phyloP scores from a whole-genome alignment of 2,797 vertebrate species.

The Masticophis lateralis region DNA sequence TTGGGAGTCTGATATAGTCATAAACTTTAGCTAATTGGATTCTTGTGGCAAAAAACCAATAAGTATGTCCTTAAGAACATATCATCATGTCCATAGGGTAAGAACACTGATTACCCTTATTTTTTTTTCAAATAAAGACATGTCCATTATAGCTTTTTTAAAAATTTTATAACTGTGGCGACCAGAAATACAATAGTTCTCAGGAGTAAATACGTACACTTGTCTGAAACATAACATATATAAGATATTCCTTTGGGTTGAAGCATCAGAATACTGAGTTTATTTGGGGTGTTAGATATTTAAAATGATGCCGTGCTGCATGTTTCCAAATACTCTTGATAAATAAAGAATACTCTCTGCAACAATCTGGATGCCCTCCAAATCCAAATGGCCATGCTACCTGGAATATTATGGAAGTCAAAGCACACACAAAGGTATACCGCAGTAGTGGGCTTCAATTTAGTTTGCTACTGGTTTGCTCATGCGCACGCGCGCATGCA shows the following conservation, averaged over 20 bases:
- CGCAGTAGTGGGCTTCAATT: background rate
- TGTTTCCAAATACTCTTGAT: background rate
- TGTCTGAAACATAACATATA: background rate
- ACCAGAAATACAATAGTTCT: background rate
- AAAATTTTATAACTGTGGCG: background rate
- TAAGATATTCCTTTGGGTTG: background rate
- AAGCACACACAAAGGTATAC: background rate
- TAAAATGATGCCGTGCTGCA: background rate
- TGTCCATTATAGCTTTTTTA: background rate
- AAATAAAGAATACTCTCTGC: background rate
- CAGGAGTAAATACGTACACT: background rate
- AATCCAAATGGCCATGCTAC: background rate
- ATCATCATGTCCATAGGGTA: background rate
- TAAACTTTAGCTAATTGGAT: background rate
- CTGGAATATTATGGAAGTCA: background rate
- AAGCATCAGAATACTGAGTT: background rate
- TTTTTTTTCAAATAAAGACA: background rate
- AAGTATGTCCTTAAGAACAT: background rate
- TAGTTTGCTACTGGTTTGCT: no score
- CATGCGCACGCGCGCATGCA: no score
- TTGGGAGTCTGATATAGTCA: background rate
- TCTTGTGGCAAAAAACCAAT: background rate
- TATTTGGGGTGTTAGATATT: background rate
- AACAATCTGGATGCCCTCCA: background rate
- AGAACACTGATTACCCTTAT: background rate